These are phyloP conservation scores for Elgonia sp. DNA, from an alignment of 2,888 invertebrate genomes.

Conservation along the genomic window DNA sequence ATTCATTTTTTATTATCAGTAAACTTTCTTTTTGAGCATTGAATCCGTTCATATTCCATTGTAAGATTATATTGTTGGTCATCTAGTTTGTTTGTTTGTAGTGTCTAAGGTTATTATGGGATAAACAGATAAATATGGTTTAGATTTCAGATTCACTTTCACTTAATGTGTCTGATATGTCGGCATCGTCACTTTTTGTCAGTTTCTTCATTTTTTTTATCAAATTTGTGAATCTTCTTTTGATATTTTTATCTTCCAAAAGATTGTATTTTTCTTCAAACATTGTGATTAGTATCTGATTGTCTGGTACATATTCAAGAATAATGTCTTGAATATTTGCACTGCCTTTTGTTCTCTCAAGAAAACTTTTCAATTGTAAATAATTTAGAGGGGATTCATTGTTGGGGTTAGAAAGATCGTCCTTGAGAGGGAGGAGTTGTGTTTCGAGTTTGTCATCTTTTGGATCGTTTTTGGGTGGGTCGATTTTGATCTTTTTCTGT, in stretches of 20 bases:
- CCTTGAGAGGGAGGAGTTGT: background rate
- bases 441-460: background rate
- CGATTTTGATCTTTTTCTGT: no score
- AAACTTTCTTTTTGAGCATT: conserved; percentile 15
- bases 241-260: conserved; percentile 1
- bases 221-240: conserved; percentile 12
- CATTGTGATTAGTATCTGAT: background rate
- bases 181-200: background rate
- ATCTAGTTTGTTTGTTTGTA: no score
- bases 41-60: conserved; percentile 27
- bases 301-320: background rate
- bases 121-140: no score
- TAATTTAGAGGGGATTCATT: background rate
- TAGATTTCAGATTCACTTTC: no score
- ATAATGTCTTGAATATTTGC: background rate
- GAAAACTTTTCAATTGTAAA: conserved; percentile 11
- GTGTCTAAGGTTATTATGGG: no score
- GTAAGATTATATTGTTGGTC: background rate
- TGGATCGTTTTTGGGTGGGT: no score
- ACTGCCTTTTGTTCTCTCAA: conserved; percentile 19
- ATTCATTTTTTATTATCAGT: background rate
- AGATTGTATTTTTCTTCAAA: background rate
- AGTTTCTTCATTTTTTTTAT: conserved; percentile 5
- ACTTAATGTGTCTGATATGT: no score
- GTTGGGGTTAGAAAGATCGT: no score